These are phyloP conservation scores for Cyanoramphus novaezelandiae DNA, from an alignment of 2,113 vertebrate species.

Conservation along the genomic window DNA sequence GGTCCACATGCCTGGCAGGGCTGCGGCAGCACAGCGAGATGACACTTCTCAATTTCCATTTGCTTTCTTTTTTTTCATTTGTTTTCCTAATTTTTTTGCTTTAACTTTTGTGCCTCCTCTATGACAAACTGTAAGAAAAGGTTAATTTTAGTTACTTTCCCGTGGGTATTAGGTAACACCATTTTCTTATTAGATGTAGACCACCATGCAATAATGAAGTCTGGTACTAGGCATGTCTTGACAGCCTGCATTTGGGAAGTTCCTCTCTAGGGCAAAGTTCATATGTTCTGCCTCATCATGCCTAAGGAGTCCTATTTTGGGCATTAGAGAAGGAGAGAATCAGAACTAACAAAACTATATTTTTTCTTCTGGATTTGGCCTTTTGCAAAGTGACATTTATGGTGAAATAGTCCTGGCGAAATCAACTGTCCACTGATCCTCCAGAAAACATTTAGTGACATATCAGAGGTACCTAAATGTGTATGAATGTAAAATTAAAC, in stretches of 20 bases:
- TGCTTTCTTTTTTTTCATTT: background rate
- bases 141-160: background rate
- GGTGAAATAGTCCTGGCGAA: background rate
- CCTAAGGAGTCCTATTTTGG: background rate
- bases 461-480: background rate
- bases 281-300: background rate
- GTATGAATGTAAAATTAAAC: background rate
- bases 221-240: background rate
- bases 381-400: background rate
- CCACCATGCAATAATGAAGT: background rate
- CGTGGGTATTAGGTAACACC: background rate
- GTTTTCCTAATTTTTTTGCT: background rate
- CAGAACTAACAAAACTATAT: background rate
- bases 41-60: background rate
- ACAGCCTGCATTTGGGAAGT: background rate
- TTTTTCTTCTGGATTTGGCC: background rate
- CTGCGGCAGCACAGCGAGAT: accelerated
- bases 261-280: background rate
- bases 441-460: background rate
- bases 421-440: background rate
- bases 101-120: background rate
- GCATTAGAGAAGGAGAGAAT: background rate
- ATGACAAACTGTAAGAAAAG: background rate
- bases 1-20: background rate
- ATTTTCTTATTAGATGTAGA: background rate